Conservation (phyloP, 2,888 invertebrate species). For the Drosophila neonasuta region DNA sequence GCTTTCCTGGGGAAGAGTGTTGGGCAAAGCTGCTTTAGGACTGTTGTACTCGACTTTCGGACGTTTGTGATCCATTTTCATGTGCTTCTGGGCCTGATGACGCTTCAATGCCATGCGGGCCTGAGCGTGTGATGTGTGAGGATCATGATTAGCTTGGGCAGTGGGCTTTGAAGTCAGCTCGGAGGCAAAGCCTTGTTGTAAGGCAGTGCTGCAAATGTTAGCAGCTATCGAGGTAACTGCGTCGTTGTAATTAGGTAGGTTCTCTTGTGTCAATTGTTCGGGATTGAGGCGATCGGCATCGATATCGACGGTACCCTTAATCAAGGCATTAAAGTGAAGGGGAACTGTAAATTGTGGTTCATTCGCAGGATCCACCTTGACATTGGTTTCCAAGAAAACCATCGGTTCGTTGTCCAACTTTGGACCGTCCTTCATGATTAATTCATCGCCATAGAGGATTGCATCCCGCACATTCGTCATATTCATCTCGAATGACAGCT, state of each 20-base stretch:
- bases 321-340: constrained; percentile 70
- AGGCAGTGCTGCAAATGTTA: constrained; percentile 72
- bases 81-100: constrained; percentile 40
- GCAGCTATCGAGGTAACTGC: constrained; percentile 74
- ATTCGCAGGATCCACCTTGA: constrained; percentile 39
- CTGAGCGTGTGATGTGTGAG: constrained; percentile 4
- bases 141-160: background rate
- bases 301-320: constrained; percentile 67
- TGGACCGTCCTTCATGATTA: background rate
- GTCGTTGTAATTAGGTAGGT: constrained; percentile 70
- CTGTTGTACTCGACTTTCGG: background rate
- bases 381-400: constrained; percentile 55
- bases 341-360: constrained; percentile 49
- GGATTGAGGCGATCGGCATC: constrained; percentile 64
- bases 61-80: constrained; percentile 7
- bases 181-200: constrained; percentile 62
- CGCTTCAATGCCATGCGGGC: constrained; percentile 44
- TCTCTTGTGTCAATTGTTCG: constrained; percentile 40
- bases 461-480: constrained; percentile 72
- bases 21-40: background rate
- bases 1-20: background rate
- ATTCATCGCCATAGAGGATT: constrained; percentile 32
- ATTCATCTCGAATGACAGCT: constrained; percentile 77
- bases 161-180: constrained; percentile 13
- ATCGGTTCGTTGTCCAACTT: constrained; percentile 33